These are phyloP conservation scores for Ariopsis seemanni DNA, from an alignment of 2,113 vertebrate genomes.

Conservation along the genomic window DNA sequence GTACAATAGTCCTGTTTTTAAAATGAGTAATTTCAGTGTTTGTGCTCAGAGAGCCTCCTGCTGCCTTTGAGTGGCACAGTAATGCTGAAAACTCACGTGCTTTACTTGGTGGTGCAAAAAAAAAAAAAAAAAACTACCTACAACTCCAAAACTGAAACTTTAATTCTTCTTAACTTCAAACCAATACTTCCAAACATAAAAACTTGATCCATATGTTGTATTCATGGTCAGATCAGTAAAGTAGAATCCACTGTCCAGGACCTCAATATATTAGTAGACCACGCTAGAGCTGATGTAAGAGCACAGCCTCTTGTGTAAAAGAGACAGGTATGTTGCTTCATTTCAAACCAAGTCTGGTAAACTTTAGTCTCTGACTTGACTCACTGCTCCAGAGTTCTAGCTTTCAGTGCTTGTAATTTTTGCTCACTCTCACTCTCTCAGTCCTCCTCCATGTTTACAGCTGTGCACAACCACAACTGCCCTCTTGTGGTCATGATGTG, in stretches of 20 bases:
- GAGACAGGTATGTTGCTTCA: conserved; percentile 64
- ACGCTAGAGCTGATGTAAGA: neutral
- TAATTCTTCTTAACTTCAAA: neutral
- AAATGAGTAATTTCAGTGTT: conserved; percentile 13
- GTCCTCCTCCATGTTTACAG: conserved; percentile 49
- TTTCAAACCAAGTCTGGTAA: conserved; percentile 66
- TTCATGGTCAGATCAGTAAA: neutral
- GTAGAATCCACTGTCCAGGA: conserved; percentile 31
- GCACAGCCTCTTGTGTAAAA: conserved; percentile 42
- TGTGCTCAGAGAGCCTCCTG: conserved; percentile 33
- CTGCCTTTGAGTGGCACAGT: conserved; percentile 20
- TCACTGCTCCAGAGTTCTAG: conserved; percentile 46
- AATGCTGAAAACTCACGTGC: conserved; percentile 22
- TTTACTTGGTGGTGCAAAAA: conserved; percentile 16
- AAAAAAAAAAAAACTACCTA: neutral
- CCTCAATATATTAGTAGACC: conserved; percentile 19
- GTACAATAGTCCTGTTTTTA: conserved; percentile 37
- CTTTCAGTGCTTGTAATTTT: conserved; percentile 68
- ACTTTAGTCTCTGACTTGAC: conserved; percentile 67
- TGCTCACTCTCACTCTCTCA: conserved; percentile 53
- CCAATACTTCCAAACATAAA: conserved; percentile 10
- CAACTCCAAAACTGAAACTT: conserved; percentile 22
- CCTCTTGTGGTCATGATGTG: conserved; percentile 43
- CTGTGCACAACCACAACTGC: conserved; percentile 24
- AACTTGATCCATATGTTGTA: neutral